These are phyloP conservation scores for Peromyscus nudipes DNA, from an alignment of 2,797 vertebrate genomes.

Conservation along the genomic window DNA sequence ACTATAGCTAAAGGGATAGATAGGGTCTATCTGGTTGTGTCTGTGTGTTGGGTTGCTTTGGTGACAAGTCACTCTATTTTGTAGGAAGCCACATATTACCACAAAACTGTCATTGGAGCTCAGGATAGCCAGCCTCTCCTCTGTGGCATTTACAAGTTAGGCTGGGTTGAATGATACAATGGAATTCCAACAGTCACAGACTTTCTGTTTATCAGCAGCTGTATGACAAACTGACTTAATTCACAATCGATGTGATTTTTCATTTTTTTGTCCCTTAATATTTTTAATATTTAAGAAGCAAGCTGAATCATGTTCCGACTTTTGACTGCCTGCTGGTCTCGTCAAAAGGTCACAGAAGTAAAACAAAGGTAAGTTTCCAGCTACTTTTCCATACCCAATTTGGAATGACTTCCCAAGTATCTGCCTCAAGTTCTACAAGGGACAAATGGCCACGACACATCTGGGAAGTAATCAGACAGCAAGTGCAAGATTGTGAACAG, in stretches of 20 bases:
- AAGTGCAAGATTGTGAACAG: background rate
- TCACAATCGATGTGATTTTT: constrained; percentile 42
- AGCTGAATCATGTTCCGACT: constrained; percentile 91
- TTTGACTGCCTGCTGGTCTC: constrained; percentile 92
- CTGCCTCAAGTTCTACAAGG: constrained; percentile 6
- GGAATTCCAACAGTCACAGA: constrained; percentile 19
- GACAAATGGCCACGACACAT: constrained; percentile 7
- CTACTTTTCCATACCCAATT: constrained; percentile 46
- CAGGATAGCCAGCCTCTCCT: background rate
- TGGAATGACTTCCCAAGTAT: constrained; percentile 27
- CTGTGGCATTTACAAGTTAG: constrained; percentile 41
- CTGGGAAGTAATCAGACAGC: constrained; percentile 27
- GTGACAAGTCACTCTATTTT: constrained; percentile 32
- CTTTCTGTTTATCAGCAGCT: constrained; percentile 45
- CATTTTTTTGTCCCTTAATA: constrained; percentile 49
- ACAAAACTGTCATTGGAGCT: constrained; percentile 32
- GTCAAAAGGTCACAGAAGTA: constrained; percentile 90
- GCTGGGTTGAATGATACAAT: constrained; percentile 41
- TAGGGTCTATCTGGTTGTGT: constrained; percentile 6
- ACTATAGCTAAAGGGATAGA: constrained; percentile 38
- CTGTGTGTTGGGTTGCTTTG: constrained; percentile 49
- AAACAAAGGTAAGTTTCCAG: constrained; percentile 89
- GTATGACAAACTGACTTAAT: constrained; percentile 17
- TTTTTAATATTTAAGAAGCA: constrained; percentile 65
- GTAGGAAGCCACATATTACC: background rate